Evolutionary conservation across 2,113 vertebrate species (phyloP), one percentile per base, ranked within the genome.

Genomic region (Tenrec ecaudatus): DNA sequence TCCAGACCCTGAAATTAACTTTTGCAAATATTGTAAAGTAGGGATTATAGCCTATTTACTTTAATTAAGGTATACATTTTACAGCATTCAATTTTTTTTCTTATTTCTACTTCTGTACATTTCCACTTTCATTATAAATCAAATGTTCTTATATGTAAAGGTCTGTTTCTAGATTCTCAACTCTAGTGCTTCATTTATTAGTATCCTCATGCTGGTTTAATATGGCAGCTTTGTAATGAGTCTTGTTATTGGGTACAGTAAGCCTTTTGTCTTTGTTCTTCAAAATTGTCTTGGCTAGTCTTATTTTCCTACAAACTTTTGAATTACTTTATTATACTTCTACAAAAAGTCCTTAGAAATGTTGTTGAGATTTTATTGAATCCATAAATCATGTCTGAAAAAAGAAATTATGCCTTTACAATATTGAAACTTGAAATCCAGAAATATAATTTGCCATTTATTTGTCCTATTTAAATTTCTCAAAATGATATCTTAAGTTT

Each of bases 301-400:
- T 84, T 79, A 16, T 68, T 94, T 82, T 87, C 6, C 53, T 57
- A 85, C 38, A 29, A 40, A 57, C 20, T 85, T 88, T 43, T 80
- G 17, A 75, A 87, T 64, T 53, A 27, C 23, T 7, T 79, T 75
- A 23, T 33, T 29, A 87, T 83, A 40, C 62, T 90, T 71, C 23
- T 12, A 73, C 19, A 87, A 78, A 23, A 43, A 79, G 71, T 31
- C 15, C 16, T 36, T 1, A 82, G 19, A 14, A 57, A 31, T 73
- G 93, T 66, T 22, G 53, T 15, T 62, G 15, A 43, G 29, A 84
- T 78, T 85, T 85, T 81, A 93, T 14, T 83, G 9, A 88, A 27
- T 71, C 23, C 9, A 68, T 38, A 58, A 84, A 73, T 43, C 8
- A 0, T 29, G 3, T 79, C 64, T 79, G 40, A 19, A 66, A 23